Percentiles rank a stretch among this genome's conserved stretches.
phyloP scores from a whole-genome alignment of 2,797 vertebrate species.

The Zenarchopterus dispar region DNA sequence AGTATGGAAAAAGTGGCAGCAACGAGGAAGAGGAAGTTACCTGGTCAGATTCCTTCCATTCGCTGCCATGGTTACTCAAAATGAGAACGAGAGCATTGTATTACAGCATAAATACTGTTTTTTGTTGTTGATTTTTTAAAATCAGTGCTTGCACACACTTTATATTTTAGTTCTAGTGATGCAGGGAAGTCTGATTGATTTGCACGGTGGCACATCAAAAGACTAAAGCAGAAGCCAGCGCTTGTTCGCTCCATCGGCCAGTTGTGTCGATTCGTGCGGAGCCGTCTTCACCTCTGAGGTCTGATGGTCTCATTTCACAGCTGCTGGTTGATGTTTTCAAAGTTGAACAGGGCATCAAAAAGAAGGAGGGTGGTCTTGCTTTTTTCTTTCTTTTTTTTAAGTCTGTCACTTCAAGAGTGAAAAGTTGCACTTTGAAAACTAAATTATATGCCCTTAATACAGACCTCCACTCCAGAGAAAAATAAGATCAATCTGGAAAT shows the following conservation, averaged over 20 bases:
- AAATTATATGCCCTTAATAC: conserved; percentile 42
- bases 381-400: conserved; percentile 1
- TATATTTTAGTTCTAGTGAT: conserved; percentile 33
- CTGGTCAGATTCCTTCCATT: conserved; percentile 34
- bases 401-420: conserved; percentile 34
- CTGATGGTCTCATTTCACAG: conserved; percentile 55
- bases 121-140: conserved; percentile 24
- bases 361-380: conserved; percentile 25
- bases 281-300: conserved; percentile 53
- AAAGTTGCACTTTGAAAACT: conserved; percentile 43
- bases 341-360: conserved; percentile 24
- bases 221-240: conserved; percentile 44
- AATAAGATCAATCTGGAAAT: conserved; percentile 51
- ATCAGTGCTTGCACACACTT: conserved; percentile 33
- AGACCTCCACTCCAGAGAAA: conserved; percentile 52
- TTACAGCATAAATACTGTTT: conserved; percentile 49
- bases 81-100: conserved; percentile 42
- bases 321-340: conserved; percentile 43
- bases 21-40: conserved; percentile 14
- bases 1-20: conserved; percentile 59
- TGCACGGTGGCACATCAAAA: conserved; percentile 16
- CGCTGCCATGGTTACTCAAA: conserved; percentile 44
- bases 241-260: conserved; percentile 40
- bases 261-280: conserved; percentile 36
- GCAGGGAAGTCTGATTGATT: conserved; percentile 44